Base-by-base conservation (phyloP, 2,888 invertebrate species). In the Tetramorium bicarinatum region DNA sequence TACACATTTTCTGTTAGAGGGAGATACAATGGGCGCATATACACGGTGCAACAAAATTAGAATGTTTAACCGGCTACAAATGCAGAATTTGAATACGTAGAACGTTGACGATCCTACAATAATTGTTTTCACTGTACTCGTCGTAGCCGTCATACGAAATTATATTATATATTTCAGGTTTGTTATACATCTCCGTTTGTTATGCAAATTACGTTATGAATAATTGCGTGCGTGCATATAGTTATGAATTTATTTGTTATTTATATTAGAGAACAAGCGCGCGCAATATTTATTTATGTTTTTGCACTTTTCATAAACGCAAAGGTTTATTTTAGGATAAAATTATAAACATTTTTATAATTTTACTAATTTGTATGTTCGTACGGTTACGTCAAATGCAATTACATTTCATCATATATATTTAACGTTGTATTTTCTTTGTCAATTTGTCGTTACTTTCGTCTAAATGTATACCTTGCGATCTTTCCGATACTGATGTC, bases 101-200 rank as follows among this genome's bases (percentile, higher is more conserved):
- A 54, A 71, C 77, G 54, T 75, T 61, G 64, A 76, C 64, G 47
- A 75, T 80, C 75, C 79, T 80, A 75, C 79, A 74, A 80, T 80
- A 80, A 80, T 80, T 80, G 59, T 80, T 80, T 80, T 80, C 79
- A 21, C 79, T 80, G 75, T 59, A 75, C 75, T 80, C 76, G 79
- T 80, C 59, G 59, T 80, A 38, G 47, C 38, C 56, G 59, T 74
- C 79, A 75, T 59, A 38, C 59, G 15, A 80, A 80, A 80, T 80
- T 75, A 74, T 74, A 74, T 79, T 79, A 80, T 80, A 80, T 80
- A 80, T 80, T 80, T 80, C 79, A 80, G 79, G 79, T 80, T 80
- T 80, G 79, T 80, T 80, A 75, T 80, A 75, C 59, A 75, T 47
- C 79, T 80, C 79, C 34, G 79, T 80, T 80, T 80, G 79, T 80